Conservation (phyloP, 2,797 vertebrate species). For the Rhinoraja longicauda region DNA sequence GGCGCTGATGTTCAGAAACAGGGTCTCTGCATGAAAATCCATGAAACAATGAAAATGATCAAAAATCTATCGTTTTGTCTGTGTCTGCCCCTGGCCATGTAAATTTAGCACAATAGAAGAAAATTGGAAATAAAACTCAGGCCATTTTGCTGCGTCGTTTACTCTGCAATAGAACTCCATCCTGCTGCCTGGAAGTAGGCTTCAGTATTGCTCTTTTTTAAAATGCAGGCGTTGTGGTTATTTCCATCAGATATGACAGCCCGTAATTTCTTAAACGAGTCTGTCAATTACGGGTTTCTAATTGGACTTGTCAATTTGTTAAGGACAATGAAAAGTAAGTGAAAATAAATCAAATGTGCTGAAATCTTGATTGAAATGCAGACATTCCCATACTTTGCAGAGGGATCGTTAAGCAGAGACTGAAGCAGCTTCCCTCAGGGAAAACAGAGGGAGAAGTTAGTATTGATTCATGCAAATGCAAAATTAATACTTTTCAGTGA, state of each 20-base stretch:
- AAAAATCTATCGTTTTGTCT: neutral
- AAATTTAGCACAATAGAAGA: neutral
- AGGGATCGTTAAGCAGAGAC: neutral
- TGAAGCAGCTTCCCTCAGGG: neutral
- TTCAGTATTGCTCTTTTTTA: neutral
- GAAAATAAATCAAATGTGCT: neutral
- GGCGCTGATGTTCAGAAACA: neutral
- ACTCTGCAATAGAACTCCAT: neutral
- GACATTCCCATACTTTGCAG: neutral
- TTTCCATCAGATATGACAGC: conserved; percentile 12
- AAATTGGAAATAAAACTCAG: neutral
- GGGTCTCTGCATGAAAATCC: neutral
- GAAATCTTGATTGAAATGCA: conserved; percentile 7
- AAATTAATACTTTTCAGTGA: neutral
- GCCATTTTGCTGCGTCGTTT: neutral
- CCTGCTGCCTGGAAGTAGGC: neutral
- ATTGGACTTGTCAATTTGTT: conserved; percentile 23
- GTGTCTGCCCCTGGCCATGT: neutral
- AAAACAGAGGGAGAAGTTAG: neutral
- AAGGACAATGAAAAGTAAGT: neutral
- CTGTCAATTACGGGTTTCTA: conserved; percentile 21
- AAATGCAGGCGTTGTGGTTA: neutral
- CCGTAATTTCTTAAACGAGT: conserved; percentile 7
- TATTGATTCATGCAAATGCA: neutral
- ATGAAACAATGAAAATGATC: neutral